Conservation (phyloP, 2,113 vertebrate species). For the Syngnathus typhle region DNA sequence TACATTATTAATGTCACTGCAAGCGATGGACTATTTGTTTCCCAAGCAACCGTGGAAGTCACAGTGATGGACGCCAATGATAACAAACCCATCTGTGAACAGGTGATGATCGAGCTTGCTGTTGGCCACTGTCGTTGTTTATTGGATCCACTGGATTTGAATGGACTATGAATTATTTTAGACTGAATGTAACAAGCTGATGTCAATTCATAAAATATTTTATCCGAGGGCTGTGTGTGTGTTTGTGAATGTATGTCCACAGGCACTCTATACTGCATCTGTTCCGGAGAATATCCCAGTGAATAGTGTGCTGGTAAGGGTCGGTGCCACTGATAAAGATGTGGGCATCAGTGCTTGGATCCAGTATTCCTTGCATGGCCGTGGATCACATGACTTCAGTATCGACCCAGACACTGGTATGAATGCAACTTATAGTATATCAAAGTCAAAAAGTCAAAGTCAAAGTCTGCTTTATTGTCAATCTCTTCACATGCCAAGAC, state of each 20-base stretch:
- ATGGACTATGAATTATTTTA: background rate
- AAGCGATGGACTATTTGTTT: slow-evolving; percentile 90
- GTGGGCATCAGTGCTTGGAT: slow-evolving; percentile 82
- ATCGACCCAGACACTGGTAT: slow-evolving; percentile 87
- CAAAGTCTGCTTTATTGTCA: too few relatives aligned
- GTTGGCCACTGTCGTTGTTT: background rate
- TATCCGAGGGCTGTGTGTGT: slow-evolving; percentile 8
- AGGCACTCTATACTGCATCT: slow-evolving; percentile 79
- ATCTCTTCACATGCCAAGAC: too few relatives aligned
- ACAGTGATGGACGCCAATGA: slow-evolving; percentile 88
- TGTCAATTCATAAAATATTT: background rate
- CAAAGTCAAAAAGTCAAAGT: too few relatives aligned
- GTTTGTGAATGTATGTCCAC: slow-evolving; percentile 23
- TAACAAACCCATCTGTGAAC: slow-evolving; percentile 86
- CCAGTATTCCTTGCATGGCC: slow-evolving; percentile 83
- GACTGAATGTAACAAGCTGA: background rate
- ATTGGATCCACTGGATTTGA: background rate
- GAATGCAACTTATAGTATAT: background rate
- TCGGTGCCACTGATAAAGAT: slow-evolving; percentile 84
- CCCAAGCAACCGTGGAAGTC: slow-evolving; percentile 83
- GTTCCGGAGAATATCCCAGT: slow-evolving; percentile 83
- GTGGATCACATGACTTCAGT: slow-evolving; percentile 82
- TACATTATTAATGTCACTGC: slow-evolving; percentile 91
- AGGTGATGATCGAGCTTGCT: slow-evolving; percentile 68
- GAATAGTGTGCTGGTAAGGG: slow-evolving; percentile 79